Evolutionary conservation across 2,113 vertebrate species (phyloP).

Genomic region (Myanophis thanlyinensis): DNA sequence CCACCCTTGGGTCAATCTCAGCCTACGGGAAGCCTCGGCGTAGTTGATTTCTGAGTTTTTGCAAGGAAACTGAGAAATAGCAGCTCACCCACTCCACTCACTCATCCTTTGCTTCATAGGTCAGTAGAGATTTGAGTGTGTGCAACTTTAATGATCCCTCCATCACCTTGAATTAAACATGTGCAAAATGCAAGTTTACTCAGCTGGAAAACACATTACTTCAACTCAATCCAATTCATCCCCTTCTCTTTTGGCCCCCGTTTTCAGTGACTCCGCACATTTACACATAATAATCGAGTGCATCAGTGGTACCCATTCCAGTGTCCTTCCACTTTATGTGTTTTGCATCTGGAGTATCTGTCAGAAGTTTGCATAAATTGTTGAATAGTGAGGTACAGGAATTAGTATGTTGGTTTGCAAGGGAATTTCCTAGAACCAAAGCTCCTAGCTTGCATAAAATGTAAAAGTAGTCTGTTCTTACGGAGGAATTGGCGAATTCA

Average conservation of each 20-base stretch:
- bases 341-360: background rate
- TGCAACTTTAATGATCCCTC: background rate
- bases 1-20: background rate
- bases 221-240: background rate
- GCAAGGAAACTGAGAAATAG: background rate
- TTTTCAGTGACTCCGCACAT: background rate
- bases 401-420: background rate
- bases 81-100: no score
- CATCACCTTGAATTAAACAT: background rate
- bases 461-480: background rate
- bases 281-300: background rate
- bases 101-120: background rate
- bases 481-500: background rate
- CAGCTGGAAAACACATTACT: background rate
- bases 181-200: background rate
- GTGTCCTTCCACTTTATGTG: no score
- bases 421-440: background rate
- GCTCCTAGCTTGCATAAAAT: background rate
- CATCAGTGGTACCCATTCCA: background rate
- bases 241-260: background rate
- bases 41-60: background rate
- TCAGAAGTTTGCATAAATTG: background rate
- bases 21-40: background rate
- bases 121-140: background rate
- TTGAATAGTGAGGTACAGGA: background rate